Percentiles rank a stretch among this genome's conserved stretches.
These are phyloP conservation scores for Scaptomyza parva DNA, from an alignment of 2,888 invertebrate species.

Conservation along the genomic window DNA sequence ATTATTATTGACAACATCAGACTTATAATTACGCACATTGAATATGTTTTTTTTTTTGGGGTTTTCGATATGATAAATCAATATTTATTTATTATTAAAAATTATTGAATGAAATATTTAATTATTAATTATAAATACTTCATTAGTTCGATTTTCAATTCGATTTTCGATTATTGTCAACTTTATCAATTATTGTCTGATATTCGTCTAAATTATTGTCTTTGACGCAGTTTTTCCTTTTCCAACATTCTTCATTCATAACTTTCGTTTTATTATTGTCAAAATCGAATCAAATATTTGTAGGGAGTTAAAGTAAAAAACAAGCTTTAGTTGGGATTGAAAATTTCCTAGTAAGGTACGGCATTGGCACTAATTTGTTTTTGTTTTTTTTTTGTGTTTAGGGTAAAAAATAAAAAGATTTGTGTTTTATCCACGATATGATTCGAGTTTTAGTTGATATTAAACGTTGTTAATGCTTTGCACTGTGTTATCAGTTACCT, in stretches of 20 bases:
- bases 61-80: slow-evolving; percentile 37
- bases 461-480: slow-evolving; percentile 53
- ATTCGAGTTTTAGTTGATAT: slow-evolving; percentile 61
- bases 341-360: slow-evolving; percentile 58
- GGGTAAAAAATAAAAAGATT: slow-evolving; percentile 30
- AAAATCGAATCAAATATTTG: slow-evolving; percentile 44
- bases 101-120: slow-evolving; percentile 33
- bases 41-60: slow-evolving; percentile 67
- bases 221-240: slow-evolving; percentile 66
- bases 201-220: slow-evolving; percentile 67
- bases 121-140: slow-evolving; percentile 19
- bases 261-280: slow-evolving; percentile 43
- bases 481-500: slow-evolving; percentile 76
- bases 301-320: slow-evolving; percentile 39
- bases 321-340: slow-evolving; percentile 11
- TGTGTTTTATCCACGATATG: slow-evolving; percentile 58
- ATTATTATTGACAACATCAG: slow-evolving; percentile 83
- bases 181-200: slow-evolving; percentile 71
- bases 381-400: slow-evolving; percentile 17
- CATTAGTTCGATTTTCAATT: slow-evolving; percentile 21
- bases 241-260: slow-evolving; percentile 29
- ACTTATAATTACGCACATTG: slow-evolving; percentile 82
- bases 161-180: slow-evolving; percentile 64
- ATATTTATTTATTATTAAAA: slow-evolving; percentile 36
- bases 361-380: slow-evolving; percentile 68